Evolutionary conservation across 1,140 invertebrate genomes (phyloP), one percentile per base, ranked within the genome.

Genomic region (Papilio polyxenes): DNA sequence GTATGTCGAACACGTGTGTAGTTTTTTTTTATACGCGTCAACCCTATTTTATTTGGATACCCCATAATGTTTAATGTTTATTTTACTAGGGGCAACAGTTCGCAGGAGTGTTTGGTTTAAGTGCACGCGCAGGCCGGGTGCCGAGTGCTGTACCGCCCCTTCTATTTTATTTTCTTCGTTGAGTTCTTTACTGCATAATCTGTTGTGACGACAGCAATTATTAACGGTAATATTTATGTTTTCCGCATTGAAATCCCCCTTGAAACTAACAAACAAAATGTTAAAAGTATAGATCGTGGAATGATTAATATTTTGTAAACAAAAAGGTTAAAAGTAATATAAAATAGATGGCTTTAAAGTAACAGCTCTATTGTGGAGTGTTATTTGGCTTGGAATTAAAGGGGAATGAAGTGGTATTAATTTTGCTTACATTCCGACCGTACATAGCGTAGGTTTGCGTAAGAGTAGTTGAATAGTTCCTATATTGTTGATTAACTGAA

Each of bases 61-160:
- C 74, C 44, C 48, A 53, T 77, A 83, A 81, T 82, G 81, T 83
- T 81, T 84, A 83, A 81, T 89, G 87, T 91, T 89, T 92, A 87
- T 89, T 91, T 90, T 88, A 89, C 84, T 87, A 88, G 84, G 84
- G 80, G 86, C 83, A 88, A 85, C 82, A 84, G 83, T 88, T 89
- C 87, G 85, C 86, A 81, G 84, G 86, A 87, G 84, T 89, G 87
- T 89, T 90, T 87, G 85, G 86, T 89, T 89, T 88, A 81, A 87
- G 88, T 88, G 85, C 85, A 87, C 76, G 87, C 87, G 82, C 89
- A 85, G 83, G 80, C 85, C 80, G 78, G 80, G 75, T 77, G 76
- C 80, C 74, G 85, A 86, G 56, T 87, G 74, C 69, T 74, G 59
- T 83, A 6, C 75, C 75, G 75, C 48, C 75, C 75, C 49, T 77